phyloP scores from a whole-genome alignment of 2,797 vertebrate species.

The Cirrhinus molitorella region DNA sequence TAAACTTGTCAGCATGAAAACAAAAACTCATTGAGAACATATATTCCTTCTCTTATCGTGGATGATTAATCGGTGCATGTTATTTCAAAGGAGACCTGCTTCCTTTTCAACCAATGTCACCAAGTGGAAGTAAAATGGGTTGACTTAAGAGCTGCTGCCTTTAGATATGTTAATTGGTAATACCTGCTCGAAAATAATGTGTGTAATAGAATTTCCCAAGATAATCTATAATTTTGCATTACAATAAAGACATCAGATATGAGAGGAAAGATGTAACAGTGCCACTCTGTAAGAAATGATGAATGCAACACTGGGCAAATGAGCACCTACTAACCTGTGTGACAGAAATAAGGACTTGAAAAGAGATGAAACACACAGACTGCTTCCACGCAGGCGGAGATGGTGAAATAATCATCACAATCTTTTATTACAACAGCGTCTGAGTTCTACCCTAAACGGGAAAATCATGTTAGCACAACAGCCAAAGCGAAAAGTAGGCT shows the following conservation, averaged over 20 bases:
- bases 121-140: neutral
- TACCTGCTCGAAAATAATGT: neutral
- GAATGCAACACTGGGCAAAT: conserved; percentile 5
- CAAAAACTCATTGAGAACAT: neutral
- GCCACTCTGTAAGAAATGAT: neutral
- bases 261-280: neutral
- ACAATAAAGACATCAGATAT: conserved; percentile 13
- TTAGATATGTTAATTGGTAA: neutral
- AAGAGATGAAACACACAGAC: conserved; percentile 26
- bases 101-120: neutral
- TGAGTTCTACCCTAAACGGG: conserved; percentile 80
- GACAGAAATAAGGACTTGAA: conserved; percentile 7
- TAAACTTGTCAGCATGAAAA: neutral
- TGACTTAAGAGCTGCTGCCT: neutral
- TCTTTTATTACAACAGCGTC: conserved; percentile 80
- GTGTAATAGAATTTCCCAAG: neutral
- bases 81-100: neutral
- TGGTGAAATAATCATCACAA: conserved; percentile 71
- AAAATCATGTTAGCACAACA: conserved; percentile 81
- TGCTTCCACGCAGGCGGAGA: conserved; percentile 50
- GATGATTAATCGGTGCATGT: neutral
- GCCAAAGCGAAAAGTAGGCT: conserved; percentile 75
- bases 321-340: conserved; percentile 1
- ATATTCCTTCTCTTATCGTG: neutral
- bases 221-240: conserved; percentile 4